Conservation (phyloP, 1,140 invertebrate genomes). For the Hyposmocoma kahamanoa region DNA sequence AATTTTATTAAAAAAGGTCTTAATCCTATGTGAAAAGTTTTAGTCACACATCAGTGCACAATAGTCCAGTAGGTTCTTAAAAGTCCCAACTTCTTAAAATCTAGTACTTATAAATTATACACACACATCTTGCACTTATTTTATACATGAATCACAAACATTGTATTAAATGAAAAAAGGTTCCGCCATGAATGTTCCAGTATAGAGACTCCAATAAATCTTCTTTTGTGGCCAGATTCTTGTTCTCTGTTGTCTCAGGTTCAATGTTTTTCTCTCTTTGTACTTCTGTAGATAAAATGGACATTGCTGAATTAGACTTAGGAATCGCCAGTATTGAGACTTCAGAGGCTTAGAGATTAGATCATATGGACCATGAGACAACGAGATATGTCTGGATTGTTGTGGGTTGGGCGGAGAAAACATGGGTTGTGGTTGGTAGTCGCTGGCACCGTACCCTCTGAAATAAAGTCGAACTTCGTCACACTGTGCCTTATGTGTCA, state of each 20-base stretch:
- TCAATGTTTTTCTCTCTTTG: conserved; percentile 58
- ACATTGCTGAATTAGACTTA: conserved; percentile 54
- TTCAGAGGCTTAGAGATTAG: conserved; percentile 48
- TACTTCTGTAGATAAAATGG: conserved; percentile 70
- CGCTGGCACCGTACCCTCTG: conserved; percentile 67
- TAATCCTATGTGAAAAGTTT: conserved; percentile 4
- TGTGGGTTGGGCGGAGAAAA: conserved; percentile 71
- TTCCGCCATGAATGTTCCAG: conserved; percentile 71
- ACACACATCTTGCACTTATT: conserved; percentile 22
- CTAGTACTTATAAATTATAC: conserved; percentile 29
- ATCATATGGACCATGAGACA: conserved; percentile 76
- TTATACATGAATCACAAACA: conserved; percentile 29
- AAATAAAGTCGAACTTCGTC: conserved; percentile 70
- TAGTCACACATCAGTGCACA: not conserved
- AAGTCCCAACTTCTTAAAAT: conserved; percentile 36
- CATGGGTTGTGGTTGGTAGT: conserved; percentile 57
- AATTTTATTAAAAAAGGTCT: conserved; percentile 17
- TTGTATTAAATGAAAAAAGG: conserved; percentile 62
- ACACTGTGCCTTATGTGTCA: conserved; percentile 42
- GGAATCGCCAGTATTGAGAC: not conserved
- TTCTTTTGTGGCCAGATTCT: conserved; percentile 45
- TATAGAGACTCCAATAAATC: conserved; percentile 66
- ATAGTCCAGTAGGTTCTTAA: conserved; percentile 7
- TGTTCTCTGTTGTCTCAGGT: conserved; percentile 63
- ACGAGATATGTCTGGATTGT: conserved; percentile 74